Conservation (phyloP, 2,888 invertebrate genomes). For the Rhingia rostrata region DNA sequence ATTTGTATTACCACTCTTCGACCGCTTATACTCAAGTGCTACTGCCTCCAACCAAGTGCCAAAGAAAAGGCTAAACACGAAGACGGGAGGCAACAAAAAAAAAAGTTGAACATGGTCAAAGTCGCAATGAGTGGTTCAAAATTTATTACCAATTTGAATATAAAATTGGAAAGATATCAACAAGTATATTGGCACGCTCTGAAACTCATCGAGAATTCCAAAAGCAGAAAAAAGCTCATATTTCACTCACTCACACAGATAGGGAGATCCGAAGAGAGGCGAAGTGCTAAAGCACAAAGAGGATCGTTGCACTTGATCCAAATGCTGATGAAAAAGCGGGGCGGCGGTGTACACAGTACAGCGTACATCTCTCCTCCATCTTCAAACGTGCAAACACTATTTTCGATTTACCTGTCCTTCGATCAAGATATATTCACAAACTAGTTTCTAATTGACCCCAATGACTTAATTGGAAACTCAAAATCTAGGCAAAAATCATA, state of each 20-base stretch:
- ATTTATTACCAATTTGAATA: conserved; percentile 54
- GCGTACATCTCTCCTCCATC: conserved; percentile 49
- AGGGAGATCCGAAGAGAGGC: neutral
- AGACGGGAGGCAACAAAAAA: conserved; percentile 20
- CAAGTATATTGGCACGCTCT: conserved; percentile 64
- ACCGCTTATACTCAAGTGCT: conserved; percentile 45
- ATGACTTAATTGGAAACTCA: conserved; percentile 64
- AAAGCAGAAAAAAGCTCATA: conserved; percentile 58
- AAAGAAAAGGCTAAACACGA: conserved; percentile 18
- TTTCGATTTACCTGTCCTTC: conserved; percentile 55
- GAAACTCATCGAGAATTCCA: conserved; percentile 60
- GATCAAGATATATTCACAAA: conserved; percentile 46
- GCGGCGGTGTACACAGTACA: neutral
- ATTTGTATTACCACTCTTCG: conserved; percentile 31
- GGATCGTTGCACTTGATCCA: conserved; percentile 69
- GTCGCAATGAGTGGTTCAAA: conserved; percentile 54
- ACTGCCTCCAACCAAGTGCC: conserved; percentile 32
- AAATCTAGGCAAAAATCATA: conserved; percentile 41
- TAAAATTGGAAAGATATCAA: conserved; percentile 38
- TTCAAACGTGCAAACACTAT: conserved; percentile 27
- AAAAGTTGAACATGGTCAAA: conserved; percentile 62
- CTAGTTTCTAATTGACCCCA: conserved; percentile 70
- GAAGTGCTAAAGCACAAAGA: conserved; percentile 22
- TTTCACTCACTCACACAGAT: conserved; percentile 28
- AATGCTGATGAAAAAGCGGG: conserved; percentile 55